phyloP scores from a whole-genome alignment of 2,797 vertebrate genomes.

The Schizopygopsis pylzovi region DNA sequence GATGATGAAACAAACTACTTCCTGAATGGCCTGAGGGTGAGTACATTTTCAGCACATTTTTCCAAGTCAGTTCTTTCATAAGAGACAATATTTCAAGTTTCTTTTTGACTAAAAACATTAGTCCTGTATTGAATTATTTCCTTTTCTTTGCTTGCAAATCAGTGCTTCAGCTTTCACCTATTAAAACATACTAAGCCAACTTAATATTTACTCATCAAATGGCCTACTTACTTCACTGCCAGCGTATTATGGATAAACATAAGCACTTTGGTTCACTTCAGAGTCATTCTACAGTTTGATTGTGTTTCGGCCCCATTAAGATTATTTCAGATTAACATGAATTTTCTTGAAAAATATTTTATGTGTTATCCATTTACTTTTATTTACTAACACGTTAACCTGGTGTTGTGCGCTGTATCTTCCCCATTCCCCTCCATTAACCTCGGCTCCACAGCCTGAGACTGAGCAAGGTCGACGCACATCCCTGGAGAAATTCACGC shows the following conservation, averaged over 20 bases:
- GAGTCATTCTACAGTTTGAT: neutral
- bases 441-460: constrained; percentile 82
- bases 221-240: neutral
- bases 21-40: neutral
- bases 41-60: neutral
- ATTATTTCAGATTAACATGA: neutral
- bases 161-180: neutral
- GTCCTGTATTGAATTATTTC: neutral
- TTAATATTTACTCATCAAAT: neutral
- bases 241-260: neutral
- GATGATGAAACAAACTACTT: neutral
- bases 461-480: constrained; percentile 96
- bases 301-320: neutral
- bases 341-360: constrained; percentile 7
- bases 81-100: neutral
- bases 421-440: constrained; percentile 32
- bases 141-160: neutral
- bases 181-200: constrained; percentile 20
- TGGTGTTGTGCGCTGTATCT: constrained; percentile 42
- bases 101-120: neutral
- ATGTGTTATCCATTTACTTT: neutral
- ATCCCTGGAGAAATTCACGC: constrained; percentile 99
- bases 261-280: neutral
- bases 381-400: constrained; percentile 16
- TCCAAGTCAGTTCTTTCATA: neutral